Conservation (phyloP, 2,888 invertebrate species). For the Cheilosia urbana region DNA sequence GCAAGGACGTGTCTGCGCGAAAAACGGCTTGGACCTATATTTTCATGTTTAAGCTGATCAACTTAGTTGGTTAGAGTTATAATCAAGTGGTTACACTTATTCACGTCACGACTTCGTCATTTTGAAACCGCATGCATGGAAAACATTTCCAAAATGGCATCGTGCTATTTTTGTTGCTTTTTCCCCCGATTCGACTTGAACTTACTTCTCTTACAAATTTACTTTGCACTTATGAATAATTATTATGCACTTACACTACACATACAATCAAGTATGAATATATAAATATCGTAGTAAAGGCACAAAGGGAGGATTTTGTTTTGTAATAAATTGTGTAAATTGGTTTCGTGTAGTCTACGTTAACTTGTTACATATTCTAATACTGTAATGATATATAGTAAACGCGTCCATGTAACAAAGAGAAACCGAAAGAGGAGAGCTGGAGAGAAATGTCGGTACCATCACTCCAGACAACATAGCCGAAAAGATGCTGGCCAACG, state of each 20-base stretch:
- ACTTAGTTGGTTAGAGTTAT: too few species aligned
- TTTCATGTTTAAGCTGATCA: too few species aligned
- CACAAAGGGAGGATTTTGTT: constrained; percentile 26
- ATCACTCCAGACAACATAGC: too few species aligned
- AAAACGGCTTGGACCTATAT: too few species aligned
- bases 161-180: constrained; percentile 41
- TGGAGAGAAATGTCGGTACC: too few species aligned
- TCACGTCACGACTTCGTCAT: constrained; percentile 81
- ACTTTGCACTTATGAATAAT: constrained; percentile 9
- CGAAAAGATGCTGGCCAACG: too few species aligned
- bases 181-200: not conserved
- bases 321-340: constrained; percentile 9
- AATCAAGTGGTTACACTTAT: too few species aligned
- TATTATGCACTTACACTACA: not conserved
- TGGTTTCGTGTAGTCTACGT: not conserved
- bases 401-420: too few species aligned
- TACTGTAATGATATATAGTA: too few species aligned
- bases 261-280: constrained; percentile 17
- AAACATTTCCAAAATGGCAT: constrained; percentile 82
- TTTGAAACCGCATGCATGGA: constrained; percentile 81
- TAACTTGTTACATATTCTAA: not conserved
- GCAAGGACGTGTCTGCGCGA: too few species aligned
- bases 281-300: constrained; percentile 39
- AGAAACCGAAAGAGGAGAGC: too few species aligned
- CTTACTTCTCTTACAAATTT: not conserved